phyloP scores from a whole-genome alignment of 2,888 invertebrate genomes.

The Pimpla rufipes region DNA sequence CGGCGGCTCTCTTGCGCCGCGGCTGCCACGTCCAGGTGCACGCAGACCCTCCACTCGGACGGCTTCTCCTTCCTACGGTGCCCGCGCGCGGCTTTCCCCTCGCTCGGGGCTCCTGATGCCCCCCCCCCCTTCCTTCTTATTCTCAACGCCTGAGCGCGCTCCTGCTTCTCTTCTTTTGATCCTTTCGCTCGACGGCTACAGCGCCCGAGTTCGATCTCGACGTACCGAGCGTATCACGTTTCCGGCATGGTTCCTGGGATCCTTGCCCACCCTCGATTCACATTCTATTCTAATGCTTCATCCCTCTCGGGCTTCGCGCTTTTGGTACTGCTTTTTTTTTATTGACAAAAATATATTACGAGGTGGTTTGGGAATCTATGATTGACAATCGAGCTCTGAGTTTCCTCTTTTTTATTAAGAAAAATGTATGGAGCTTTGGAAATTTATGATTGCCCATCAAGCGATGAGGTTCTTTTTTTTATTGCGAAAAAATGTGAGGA shows the following conservation, averaged over 20 bases:
- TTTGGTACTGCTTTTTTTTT: too few species aligned
- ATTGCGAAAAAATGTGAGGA: too few species aligned
- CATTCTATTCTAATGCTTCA: not conserved
- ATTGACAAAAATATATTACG: too few species aligned
- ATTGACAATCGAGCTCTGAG: too few species aligned
- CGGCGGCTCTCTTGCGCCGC: conserved; percentile 62
- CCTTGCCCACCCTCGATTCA: conserved; percentile 6
- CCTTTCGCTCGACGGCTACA: not conserved
- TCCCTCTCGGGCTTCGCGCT: not conserved
- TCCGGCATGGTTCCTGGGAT: conserved; percentile 6
- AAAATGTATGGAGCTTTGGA: too few species aligned
- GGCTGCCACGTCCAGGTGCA: conserved; percentile 77
- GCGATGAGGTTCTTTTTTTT: too few species aligned
- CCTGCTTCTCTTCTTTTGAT: conserved; percentile 20
- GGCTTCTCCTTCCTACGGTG: conserved; percentile 26
- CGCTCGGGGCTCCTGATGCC: conserved; percentile 30
- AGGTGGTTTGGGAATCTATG: too few species aligned
- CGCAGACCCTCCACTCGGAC: conserved; percentile 78
- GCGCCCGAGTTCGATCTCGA: conserved; percentile 8
- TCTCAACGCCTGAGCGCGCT: conserved; percentile 6
- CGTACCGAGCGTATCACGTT: not conserved
- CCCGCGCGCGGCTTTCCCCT: conserved; percentile 39
- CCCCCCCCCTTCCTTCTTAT: conserved; percentile 34
- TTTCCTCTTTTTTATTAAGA: too few species aligned
- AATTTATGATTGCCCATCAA: too few species aligned